These are phyloP conservation scores for Ischnura elegans DNA, from an alignment of 2,888 invertebrate genomes.

Conservation along the genomic window DNA sequence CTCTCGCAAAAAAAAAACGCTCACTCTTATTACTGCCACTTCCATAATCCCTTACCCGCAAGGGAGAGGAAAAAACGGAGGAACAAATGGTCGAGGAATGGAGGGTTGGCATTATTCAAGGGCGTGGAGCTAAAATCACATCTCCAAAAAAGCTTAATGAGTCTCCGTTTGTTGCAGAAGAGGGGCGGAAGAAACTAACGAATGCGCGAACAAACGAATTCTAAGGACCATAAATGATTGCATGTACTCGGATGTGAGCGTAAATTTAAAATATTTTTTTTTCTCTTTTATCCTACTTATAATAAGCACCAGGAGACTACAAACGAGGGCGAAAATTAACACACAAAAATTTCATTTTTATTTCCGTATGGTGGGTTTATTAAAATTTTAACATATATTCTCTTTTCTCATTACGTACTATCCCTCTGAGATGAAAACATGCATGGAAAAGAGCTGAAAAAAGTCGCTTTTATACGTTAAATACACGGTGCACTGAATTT, in stretches of 20 bases:
- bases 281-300: background rate
- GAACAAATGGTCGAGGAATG: too few species aligned
- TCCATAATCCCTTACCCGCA: background rate
- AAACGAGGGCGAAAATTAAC: background rate
- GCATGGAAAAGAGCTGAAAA: too few species aligned
- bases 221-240: background rate
- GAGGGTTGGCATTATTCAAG: background rate
- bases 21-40: constrained; percentile 13
- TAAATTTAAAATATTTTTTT: too few species aligned
- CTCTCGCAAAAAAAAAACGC: background rate
- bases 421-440: background rate
- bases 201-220: background rate
- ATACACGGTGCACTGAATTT: too few species aligned
- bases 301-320: background rate
- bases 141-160: constrained; percentile 10
- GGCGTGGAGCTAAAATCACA: background rate
- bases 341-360: background rate
- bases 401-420: background rate
- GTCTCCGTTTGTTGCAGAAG: too few species aligned
- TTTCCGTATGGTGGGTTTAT: background rate
- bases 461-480: too few species aligned
- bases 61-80: background rate
- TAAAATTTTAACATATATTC: background rate
- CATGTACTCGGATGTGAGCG: too few species aligned
- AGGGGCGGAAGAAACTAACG: background rate